Conservation (phyloP, 2,113 vertebrate genomes). For the Otus sunia region DNA sequence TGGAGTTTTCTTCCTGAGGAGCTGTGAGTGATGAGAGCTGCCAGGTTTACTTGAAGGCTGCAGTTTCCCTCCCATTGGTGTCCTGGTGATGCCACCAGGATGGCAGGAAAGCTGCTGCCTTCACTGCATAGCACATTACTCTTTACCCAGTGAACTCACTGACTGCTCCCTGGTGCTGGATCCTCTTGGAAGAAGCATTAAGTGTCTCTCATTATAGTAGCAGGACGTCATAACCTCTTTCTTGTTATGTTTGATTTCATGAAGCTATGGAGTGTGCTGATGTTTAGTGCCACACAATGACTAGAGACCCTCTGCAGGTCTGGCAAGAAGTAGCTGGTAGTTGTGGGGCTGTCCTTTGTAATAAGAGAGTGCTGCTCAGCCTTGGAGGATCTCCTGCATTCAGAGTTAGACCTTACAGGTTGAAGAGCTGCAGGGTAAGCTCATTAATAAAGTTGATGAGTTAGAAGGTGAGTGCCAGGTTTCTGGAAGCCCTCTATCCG, state of each 20-base stretch:
- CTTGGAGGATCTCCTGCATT: not conserved
- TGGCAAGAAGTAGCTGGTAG: not conserved
- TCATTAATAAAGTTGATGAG: not conserved
- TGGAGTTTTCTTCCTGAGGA: not conserved
- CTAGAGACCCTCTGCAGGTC: not conserved
- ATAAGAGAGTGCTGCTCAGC: not conserved
- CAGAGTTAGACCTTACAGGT: not conserved
- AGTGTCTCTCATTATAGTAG: not conserved
- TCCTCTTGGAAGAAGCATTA: not conserved
- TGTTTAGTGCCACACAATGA: not conserved
- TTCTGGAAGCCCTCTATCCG: not conserved
- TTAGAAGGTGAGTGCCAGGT: not conserved
- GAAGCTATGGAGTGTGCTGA: accelerated
- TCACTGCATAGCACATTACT: accelerated
- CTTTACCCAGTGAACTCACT: not conserved
- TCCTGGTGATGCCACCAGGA: not conserved
- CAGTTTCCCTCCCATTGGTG: not conserved
- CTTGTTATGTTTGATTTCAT: not conserved
- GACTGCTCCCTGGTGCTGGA: not conserved
- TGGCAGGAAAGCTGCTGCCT: not conserved
- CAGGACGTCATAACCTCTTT: not conserved
- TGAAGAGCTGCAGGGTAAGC: not conserved
- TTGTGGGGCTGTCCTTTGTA: not conserved
- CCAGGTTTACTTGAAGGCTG: not conserved
- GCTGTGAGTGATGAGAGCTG: not conserved